Evolutionary conservation across 2,113 vertebrate genomes (phyloP), one percentile per base, ranked within the genome.

Genomic region (Ctenodactylus gundi): DNA sequence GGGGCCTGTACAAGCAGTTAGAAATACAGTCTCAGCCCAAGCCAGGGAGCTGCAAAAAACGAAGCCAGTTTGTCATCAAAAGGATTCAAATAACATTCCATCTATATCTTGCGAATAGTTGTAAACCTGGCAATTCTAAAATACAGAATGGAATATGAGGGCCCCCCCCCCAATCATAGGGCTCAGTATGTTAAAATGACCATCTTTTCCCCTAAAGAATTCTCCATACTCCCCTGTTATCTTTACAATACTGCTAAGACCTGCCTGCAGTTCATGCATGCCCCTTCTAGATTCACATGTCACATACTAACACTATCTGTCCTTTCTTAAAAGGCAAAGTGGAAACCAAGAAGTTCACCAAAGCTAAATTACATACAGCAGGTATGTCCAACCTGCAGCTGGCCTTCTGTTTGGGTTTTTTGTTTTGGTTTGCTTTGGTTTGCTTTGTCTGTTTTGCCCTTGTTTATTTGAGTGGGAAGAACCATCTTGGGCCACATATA

Each of bases 161-260:
- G 81, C 87, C 72, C 55, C 6, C 68, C 65, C 55, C 6, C 68
- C 65, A 76, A 53, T 55, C 36, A 18, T 62, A 62, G 68, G 27
- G 13, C 55, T 88, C 87, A 91, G 58, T 85, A 55, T 92, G 62
- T 75, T 78, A 78, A 75, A 87, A 88, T 60, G 31, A 85, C 60
- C 46, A 13, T 49, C n/a, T 60, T 34, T 46, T 17, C 29, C 73
- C 13, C 58, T 34, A 27, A 3, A 41, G 20, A 73, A 88, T 41
- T 23, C 27, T 31, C 46, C 41, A 29, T 41, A 25, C 15, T 53
- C 1, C 62, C 67, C 53, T 51, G 44, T 72, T 72, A 72, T 36
- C 77, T 72, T 94, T 44, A 68, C 20, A 70, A 55, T 18, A 70
- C 4, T 62, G 46, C 73, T 20, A 5, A 90, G 51, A 55, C 60